Base-by-base conservation (phyloP, 2,113 vertebrate genomes). In the Eubucco bourcierii region DNA sequence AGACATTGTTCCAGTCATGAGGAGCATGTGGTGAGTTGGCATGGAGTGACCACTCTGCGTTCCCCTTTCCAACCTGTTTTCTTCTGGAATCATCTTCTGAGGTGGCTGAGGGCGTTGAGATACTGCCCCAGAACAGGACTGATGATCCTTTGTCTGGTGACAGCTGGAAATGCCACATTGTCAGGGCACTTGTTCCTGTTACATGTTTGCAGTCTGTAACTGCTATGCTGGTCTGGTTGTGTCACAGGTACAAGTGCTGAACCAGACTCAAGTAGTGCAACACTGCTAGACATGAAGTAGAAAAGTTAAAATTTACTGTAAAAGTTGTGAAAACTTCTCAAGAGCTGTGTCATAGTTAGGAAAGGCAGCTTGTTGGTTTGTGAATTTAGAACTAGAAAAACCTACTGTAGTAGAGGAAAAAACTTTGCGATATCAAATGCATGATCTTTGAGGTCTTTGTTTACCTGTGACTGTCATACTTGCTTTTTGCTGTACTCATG, bases 361-460 rank as follows among this genome's bases (percentile, higher is more conserved):
- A 47, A 88, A 73, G 59, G 24, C 4, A 2, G 52, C 9, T 27
- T 9, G 1, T 37, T 88, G 41, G 7, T 65, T 50, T 79, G n/a
- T 88, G 71, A 63, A 53, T 87, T 92, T 68, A 75, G 50, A 89
- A 67, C 37, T 9, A 47, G 28, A 44, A 60, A 63, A 84, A n/a
- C 15, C 4, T 73, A 5, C 14, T 33, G 29, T 44, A 34, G 28
- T 29, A 80, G 31, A 65, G 29, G 31, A 33, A 52, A 27, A 44
- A 71, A 1, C 9, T 37, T 59, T 63, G 7, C 80, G 18, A 6
- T 46, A 10, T 0, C 14, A 11, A 41, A 12, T 3, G 4, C 61
- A 23, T 60, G 47, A 75, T 47, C 37, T 82, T 58, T 2, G 10
- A 46, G 70, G n/a, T 74, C 68, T 80, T 76, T 63, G 13, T 92